phyloP scores from a whole-genome alignment of 1,140 invertebrate species.

The Dufourea novaeangliae region DNA sequence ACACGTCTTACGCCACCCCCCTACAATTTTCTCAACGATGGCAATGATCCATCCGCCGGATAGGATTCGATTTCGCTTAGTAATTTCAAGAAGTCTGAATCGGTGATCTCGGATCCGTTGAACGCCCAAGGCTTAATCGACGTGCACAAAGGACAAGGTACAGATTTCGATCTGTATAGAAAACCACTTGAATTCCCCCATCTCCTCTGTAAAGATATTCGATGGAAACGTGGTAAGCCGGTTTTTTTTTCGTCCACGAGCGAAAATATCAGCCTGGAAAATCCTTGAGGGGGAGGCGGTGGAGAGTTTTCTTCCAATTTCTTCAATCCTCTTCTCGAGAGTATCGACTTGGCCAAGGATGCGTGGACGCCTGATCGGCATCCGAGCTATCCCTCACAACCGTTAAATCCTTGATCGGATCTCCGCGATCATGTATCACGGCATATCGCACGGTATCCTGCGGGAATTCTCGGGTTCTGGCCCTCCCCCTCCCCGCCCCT shows the following conservation, averaged over 20 bases:
- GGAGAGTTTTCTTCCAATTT: conserved; percentile 39
- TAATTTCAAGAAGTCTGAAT: neutral
- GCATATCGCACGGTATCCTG: conserved; percentile 67
- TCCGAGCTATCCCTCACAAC: conserved; percentile 22
- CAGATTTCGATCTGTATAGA: neutral
- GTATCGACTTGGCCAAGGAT: conserved; percentile 46
- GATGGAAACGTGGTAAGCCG: neutral
- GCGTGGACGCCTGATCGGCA: conserved; percentile 31
- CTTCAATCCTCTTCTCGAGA: conserved; percentile 13
- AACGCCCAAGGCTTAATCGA: too few relatives aligned
- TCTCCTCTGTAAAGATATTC: neutral
- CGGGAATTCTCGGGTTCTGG: conserved; percentile 73
- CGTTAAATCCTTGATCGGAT: conserved; percentile 57
- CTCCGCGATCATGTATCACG: conserved; percentile 63
- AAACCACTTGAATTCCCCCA: neutral
- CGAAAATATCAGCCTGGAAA: conserved; percentile 24
- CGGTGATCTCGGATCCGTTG: neutral
- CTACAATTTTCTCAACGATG: too few relatives aligned
- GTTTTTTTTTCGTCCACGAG: neutral
- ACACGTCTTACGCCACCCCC: neutral
- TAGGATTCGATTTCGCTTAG: too few relatives aligned
- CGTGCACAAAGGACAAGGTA: too few relatives aligned
- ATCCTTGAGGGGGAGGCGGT: conserved; percentile 4
- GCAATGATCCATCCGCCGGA: too few relatives aligned
- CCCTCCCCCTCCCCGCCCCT: too few relatives aligned